Base-by-base conservation (phyloP, 2,888 invertebrate genomes). In the Hydrotaea cyrtoneurina region DNA sequence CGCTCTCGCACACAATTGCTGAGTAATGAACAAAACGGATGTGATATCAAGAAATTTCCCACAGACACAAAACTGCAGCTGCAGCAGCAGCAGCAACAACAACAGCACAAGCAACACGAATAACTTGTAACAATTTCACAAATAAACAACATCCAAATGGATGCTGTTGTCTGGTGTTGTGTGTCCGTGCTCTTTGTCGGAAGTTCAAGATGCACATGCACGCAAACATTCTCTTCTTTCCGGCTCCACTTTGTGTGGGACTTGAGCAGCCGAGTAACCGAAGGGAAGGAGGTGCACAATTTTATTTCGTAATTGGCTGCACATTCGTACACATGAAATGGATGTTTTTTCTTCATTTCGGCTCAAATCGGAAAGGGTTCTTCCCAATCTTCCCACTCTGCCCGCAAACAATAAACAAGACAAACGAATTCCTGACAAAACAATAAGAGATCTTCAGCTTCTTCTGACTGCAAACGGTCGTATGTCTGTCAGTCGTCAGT, bases 261-360 rank as follows among this genome's bases (percentile, higher is more conserved):
- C 15, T 8, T 39, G 46, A 19, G 21, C 19, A 23, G 15, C 10
- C 46, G 46, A 46, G 21, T 59, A 59, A 26, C 26, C 59, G 15
- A 59, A 26, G 26, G 59, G 26, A 59, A 59, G 59, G 39, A 10
- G 8, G 15, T 59, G 0, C 26, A 26, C 8, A 59, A 53, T 73
- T 72, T 81, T 81, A 59, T 85, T 69, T 79, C 79, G 75, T 78
- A 84, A 84, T 79, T 85, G 84, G 53, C 78, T 76, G 66, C 76
- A 85, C 81, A 81, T 81, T 64, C 53, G 23, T 26, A 21, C 57
- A 84, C 72, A 13, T 76, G 76, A 76, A 85, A 73, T 85, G 57
- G 59, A 85, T 79, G n/a, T n/a, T n/a, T 78, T 84, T 75, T 26
- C 23, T 26, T 13, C 62, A 31, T 31, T 31, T 31, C 31, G 62